Evolutionary conservation across 2,888 invertebrate species (phyloP), one percentile per base, ranked within the genome.

Genomic region (Leptinotarsa rubiginosa): DNA sequence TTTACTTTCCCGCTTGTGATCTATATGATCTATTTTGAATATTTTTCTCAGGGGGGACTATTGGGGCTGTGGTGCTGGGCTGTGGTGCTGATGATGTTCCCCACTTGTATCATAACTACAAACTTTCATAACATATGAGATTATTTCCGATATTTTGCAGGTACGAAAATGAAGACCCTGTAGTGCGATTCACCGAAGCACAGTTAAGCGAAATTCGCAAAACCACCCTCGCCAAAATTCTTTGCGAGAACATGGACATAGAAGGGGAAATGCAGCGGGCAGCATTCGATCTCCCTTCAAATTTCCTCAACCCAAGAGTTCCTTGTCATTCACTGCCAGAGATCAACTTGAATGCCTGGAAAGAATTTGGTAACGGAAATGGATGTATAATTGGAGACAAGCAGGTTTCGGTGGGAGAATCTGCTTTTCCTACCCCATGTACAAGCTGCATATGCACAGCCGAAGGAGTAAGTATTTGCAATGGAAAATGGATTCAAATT

Each of bases 191-290:
- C 87, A 94, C 94, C 0, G 96, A 96, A 85, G 92, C 93, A 31
- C 98, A 98, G 85, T 87, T 98, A 73, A 92, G 94, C 0, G 97
- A 98, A 88, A 91, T 98, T 76, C 91, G 97, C 1, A 97, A 97
- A 86, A 90, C 92, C 1, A 96, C 96, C 0, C 85, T 98, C 56
- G 92, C 97, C 0, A 96, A 96, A 87, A 87, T 97, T 0, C 87
- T 96, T 73, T 98, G 98, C 84, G 95, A 97, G 80, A 98, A 97
- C 88, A 92, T 96, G 86, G 97, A 98, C 85, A 89, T 93, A 5
- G 91, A 93, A 54, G 93, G 93, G 3, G 94, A 95, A 73, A 96
- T 98, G 87, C 98, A 98, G 85, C 91, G 96, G 68, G 95, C 96
- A 7, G 93, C 95, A 1, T 96, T 98, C 85, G 97, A 98, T 86